Conservation (phyloP, 2,113 vertebrate species). For the Mormyrus iriodes region DNA sequence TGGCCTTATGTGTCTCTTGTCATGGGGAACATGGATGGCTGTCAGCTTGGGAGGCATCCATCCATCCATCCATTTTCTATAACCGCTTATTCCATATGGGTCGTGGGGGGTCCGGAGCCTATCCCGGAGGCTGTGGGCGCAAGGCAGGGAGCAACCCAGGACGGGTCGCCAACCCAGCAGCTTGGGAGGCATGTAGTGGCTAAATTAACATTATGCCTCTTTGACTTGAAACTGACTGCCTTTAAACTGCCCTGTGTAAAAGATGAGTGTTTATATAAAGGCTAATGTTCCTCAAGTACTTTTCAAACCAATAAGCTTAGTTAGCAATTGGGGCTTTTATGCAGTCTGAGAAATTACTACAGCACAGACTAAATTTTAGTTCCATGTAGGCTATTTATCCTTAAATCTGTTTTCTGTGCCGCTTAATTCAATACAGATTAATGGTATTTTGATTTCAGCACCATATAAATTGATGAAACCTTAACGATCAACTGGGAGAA, state of each 20-base stretch:
- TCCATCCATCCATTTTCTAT: no score
- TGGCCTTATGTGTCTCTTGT: not conserved
- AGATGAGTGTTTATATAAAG: not conserved
- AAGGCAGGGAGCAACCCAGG: no score
- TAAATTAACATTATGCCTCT: not conserved
- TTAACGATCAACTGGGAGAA: not conserved
- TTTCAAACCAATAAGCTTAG: not conserved
- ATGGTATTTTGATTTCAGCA: not conserved
- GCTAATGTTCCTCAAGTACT: not conserved
- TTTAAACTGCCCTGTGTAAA: not conserved
- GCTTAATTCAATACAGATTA: no score
- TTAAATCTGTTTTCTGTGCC: not conserved
- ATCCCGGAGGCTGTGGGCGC: no score
- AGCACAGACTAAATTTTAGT: not conserved
- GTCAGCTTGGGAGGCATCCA: not conserved
- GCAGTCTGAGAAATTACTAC: not conserved
- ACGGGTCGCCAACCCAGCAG: no score
- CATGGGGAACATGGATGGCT: not conserved
- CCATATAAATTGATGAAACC: not conserved
- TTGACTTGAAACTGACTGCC: not conserved
- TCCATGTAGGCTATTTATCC: not conserved
- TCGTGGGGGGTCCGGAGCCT: no score
- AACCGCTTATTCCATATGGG: no score
- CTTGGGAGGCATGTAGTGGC: not conserved
- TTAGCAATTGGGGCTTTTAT: not conserved